Conservation (phyloP, 1,140 invertebrate genomes). For the Meloidogyne exigua region DNA sequence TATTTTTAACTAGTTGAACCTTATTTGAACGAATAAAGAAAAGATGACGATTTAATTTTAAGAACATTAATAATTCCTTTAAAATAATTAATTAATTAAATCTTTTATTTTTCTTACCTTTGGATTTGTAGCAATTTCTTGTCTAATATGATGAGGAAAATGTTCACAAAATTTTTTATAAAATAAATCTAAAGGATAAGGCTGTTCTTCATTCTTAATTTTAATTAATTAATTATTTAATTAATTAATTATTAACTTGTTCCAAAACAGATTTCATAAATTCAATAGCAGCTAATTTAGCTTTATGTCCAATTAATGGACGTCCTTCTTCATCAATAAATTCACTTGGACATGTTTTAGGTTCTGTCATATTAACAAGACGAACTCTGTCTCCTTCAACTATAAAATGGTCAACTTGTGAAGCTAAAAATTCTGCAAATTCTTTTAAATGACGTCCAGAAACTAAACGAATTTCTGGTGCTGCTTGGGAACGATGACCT, state of each 20-base stretch:
- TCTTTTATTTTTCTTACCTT: background rate
- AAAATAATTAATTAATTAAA: background rate
- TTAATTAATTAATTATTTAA: slow-evolving; percentile 9
- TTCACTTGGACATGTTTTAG: slow-evolving; percentile 47
- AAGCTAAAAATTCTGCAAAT: slow-evolving; percentile 83
- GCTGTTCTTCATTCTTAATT: slow-evolving; percentile 58
- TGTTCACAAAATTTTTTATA: slow-evolving; percentile 62
- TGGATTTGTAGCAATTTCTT: slow-evolving; percentile 64
- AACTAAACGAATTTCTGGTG: slow-evolving; percentile 89
- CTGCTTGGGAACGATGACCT: slow-evolving; percentile 87
- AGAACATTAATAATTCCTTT: slow-evolving; percentile 61
- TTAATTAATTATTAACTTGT: slow-evolving; percentile 36
- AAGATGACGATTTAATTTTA: slow-evolving; percentile 56
- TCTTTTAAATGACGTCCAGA: slow-evolving; percentile 87
- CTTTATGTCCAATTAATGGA: slow-evolving; percentile 60
- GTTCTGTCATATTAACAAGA: slow-evolving; percentile 69
- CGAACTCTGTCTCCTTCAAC: slow-evolving; percentile 81
- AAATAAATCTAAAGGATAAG: slow-evolving; percentile 61
- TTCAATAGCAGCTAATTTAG: slow-evolving; percentile 62
- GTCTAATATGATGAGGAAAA: slow-evolving; percentile 59
- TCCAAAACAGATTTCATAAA: slow-evolving; percentile 61
- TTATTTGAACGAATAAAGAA: slow-evolving; percentile 63
- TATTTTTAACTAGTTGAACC: slow-evolving; percentile 57
- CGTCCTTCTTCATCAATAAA: slow-evolving; percentile 63
- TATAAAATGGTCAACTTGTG: slow-evolving; percentile 81